Percentiles rank a stretch among this genome's conserved stretches.
These are phyloP conservation scores for Callithrix jacchus DNA, from an alignment of 2,113 vertebrate genomes.

Conservation along the genomic window DNA sequence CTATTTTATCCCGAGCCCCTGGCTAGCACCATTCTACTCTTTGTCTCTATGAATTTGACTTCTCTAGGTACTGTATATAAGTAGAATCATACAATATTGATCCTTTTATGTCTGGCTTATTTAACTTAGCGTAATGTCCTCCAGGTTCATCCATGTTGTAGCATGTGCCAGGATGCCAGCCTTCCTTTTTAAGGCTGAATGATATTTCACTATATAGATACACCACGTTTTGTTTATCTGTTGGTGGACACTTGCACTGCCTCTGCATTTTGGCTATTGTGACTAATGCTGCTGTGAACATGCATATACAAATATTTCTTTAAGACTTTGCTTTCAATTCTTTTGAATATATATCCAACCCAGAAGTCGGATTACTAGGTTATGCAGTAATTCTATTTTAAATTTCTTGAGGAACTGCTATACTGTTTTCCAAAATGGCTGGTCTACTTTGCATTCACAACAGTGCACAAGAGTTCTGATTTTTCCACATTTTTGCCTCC, in stretches of 20 bases:
- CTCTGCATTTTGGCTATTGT: background rate
- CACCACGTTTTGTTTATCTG: background rate
- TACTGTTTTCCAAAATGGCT: background rate
- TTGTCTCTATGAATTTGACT: background rate
- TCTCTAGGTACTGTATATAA: background rate
- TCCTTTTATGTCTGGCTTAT: background rate
- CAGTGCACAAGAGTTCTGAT: background rate
- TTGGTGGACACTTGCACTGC: background rate
- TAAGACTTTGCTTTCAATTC: background rate
- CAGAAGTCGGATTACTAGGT: background rate
- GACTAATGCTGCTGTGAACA: background rate
- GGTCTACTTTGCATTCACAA: background rate
- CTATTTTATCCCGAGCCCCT: background rate
- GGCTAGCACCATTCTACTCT: background rate
- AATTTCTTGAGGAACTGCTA: background rate
- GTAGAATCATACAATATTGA: background rate
- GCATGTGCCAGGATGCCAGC: background rate
- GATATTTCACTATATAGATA: background rate
- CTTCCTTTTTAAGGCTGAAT: background rate
- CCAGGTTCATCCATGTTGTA: background rate
- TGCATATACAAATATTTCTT: background rate
- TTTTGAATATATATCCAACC: background rate
- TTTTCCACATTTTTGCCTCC: background rate
- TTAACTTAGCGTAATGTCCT: background rate
- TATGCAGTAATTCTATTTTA: background rate